Evolutionary conservation across 2,888 invertebrate species (phyloP).

Genomic region (Danaus chrysippus): DNA sequence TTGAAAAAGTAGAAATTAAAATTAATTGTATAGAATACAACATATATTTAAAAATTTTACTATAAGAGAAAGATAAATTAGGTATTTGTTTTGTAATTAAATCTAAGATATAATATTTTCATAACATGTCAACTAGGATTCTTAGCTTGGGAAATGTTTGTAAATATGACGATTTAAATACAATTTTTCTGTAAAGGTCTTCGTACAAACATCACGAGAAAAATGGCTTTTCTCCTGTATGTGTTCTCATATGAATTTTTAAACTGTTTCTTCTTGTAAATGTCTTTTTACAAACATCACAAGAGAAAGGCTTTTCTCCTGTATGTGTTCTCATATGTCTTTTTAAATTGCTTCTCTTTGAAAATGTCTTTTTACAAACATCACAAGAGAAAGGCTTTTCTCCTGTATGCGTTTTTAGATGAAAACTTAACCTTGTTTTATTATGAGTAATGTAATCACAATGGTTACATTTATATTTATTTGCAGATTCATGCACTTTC

Average conservation of each 20-base stretch:
- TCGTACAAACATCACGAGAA: no score
- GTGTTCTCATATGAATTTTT: slow-evolving; percentile 7
- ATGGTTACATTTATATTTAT: background rate
- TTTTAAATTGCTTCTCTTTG: slow-evolving; percentile 1
- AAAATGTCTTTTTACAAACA: slow-evolving; percentile 23
- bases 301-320: slow-evolving; percentile 9
- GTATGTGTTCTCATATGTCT: slow-evolving; percentile 10
- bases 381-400: slow-evolving; percentile 27
- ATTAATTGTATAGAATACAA: no score
- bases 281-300: slow-evolving; percentile 15
- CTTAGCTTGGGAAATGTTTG: no score
- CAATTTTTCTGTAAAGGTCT: no score
- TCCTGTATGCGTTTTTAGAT: slow-evolving; percentile 23
- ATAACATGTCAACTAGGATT: no score
- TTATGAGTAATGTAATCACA: background rate
- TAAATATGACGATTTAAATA: no score
- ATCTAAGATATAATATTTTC: no score
- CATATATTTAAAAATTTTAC: no score
- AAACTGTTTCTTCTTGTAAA: background rate
- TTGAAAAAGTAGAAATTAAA: no score
- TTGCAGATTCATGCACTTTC: slow-evolving; percentile 2
- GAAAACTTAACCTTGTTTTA: slow-evolving; percentile 11
- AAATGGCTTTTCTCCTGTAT: slow-evolving; percentile 27
- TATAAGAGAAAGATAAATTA: no score
- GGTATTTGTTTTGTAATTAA: no score